These are phyloP conservation scores for Nephila pilipes DNA, from an alignment of 1,140 invertebrate genomes.

Conservation along the genomic window DNA sequence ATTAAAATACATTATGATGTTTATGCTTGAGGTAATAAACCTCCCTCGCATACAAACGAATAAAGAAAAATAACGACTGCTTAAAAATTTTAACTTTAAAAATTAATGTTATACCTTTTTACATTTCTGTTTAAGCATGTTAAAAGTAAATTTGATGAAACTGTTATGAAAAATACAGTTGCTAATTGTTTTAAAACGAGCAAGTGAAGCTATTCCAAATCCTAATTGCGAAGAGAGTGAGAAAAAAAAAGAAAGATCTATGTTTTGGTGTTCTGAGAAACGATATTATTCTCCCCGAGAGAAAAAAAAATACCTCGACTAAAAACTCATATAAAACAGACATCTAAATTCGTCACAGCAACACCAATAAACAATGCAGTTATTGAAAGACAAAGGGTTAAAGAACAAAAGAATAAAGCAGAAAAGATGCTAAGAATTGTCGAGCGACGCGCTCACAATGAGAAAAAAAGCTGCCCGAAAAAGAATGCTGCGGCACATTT, in stretches of 20 bases:
- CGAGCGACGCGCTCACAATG: background rate
- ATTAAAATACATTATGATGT: too few relatives aligned
- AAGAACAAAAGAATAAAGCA: constrained; percentile 65
- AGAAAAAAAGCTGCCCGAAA: background rate
- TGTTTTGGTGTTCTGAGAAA: too few relatives aligned
- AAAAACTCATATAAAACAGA: constrained; percentile 10
- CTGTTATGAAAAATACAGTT: too few relatives aligned
- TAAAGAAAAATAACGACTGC: too few relatives aligned
- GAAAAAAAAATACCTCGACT: background rate
- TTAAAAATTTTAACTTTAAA: too few relatives aligned
- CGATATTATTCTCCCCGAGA: background rate
- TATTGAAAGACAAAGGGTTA: constrained; percentile 66
- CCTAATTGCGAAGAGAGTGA: background rate
- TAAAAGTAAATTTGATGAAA: too few relatives aligned
- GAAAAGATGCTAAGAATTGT: constrained; percentile 52
- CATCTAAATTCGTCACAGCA: constrained; percentile 31
- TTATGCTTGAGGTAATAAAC: too few relatives aligned
- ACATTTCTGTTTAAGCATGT: too few relatives aligned
- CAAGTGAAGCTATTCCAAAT: background rate
- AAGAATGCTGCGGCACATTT: constrained; percentile 18
- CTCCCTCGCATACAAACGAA: too few relatives aligned
- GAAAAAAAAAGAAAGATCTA: too few relatives aligned
- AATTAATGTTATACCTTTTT: too few relatives aligned
- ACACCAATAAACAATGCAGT: constrained; percentile 55
- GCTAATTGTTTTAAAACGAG: background rate